Conservation (phyloP, 2,113 vertebrate genomes). For the Toxotes jaculatrix region DNA sequence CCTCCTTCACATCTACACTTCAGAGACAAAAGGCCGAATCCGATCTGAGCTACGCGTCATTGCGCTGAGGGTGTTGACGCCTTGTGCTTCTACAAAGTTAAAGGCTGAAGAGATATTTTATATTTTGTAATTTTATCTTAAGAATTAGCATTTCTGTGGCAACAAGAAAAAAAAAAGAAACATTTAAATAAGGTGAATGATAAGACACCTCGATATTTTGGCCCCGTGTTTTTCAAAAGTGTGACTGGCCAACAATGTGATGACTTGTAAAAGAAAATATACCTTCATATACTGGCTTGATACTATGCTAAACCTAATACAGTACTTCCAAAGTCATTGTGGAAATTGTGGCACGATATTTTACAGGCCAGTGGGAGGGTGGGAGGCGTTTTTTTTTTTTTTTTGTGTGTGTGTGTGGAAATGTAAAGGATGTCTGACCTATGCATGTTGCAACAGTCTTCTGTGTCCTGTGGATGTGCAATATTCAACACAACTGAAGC, state of each 20-base stretch:
- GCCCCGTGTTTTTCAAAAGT: conserved; percentile 20
- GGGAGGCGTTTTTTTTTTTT: too few species aligned
- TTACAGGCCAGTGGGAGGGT: conserved; percentile 11
- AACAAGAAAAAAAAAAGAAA: neutral
- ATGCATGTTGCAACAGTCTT: conserved; percentile 66
- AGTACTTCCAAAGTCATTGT: conserved; percentile 43
- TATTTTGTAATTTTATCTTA: conserved; percentile 40
- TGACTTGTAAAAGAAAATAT: conserved; percentile 26
- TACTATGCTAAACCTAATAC: conserved; percentile 33
- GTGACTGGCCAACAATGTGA: conserved; percentile 28
- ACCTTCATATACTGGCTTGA: conserved; percentile 35
- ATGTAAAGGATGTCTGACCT: conserved; percentile 53
- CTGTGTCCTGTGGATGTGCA: conserved; percentile 61
- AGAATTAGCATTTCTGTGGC: conserved; percentile 22
- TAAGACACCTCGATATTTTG: conserved; percentile 1
- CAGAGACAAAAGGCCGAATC: conserved; percentile 6
- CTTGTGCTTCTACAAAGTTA: conserved; percentile 2
- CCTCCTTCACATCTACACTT: conserved; percentile 28
- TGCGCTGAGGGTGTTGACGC: conserved; percentile 6
- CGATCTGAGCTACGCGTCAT: neutral
- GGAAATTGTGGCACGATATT: conserved; percentile 31
- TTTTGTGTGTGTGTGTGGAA: conserved; percentile 20
- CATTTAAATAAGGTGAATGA: conserved; percentile 9
- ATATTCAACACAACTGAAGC: conserved; percentile 47
- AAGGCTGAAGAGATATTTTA: conserved; percentile 32